These are phyloP conservation scores for Meriones psammophilus DNA, from an alignment of 2,797 vertebrate species.

Conservation along the genomic window DNA sequence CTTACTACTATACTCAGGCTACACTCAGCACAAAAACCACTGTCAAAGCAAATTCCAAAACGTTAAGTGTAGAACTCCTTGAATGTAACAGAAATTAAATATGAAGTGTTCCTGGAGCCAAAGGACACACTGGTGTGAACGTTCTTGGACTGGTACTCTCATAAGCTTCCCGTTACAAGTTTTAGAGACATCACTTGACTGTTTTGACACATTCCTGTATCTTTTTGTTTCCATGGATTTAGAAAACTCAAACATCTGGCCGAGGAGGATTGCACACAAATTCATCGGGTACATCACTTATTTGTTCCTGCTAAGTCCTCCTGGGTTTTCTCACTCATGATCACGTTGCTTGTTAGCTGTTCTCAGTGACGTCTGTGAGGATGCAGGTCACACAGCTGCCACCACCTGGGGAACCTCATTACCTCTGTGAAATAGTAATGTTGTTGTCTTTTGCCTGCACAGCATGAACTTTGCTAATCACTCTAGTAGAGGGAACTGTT, in stretches of 20 bases:
- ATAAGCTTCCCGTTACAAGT: neutral
- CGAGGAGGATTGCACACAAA: neutral
- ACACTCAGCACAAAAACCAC: neutral
- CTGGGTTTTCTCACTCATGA: neutral
- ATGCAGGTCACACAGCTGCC: slow-evolving; percentile 5
- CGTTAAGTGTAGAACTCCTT: neutral
- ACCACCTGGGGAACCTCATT: slow-evolving; percentile 10
- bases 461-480: neutral
- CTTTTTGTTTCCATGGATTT: neutral
- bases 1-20: neutral
- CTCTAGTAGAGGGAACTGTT: neutral
- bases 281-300: neutral
- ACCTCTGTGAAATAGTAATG: slow-evolving; percentile 9
- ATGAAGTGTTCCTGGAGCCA: neutral
- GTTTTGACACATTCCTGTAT: neutral
- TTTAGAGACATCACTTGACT: neutral
- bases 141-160: neutral
- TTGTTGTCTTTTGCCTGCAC: neutral
- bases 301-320: neutral
- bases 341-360: neutral
- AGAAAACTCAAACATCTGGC: neutral
- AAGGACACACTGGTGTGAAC: neutral
- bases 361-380: neutral
- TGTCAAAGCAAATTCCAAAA: neutral
- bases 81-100: slow-evolving; percentile 23